A percentile compares a stretch with the other conserved stretches of the same genome.
Conservation (phyloP, 2,113 vertebrate species). For the Mohoua ochrocephala region DNA sequence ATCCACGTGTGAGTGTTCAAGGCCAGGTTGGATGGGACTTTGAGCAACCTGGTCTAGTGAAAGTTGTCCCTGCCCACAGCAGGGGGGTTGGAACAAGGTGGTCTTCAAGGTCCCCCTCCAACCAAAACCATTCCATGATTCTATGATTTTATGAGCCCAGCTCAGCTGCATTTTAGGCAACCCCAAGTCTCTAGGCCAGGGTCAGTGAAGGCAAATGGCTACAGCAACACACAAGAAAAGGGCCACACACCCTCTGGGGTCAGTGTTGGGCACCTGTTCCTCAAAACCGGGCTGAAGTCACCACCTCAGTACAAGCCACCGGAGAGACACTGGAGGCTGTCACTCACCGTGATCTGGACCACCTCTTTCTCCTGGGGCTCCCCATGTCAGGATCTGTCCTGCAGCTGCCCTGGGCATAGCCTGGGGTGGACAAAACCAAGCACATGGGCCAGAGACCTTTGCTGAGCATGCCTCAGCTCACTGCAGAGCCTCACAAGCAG, state of each 20-base stretch:
- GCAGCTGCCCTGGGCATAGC: neutral
- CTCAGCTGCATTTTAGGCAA: neutral
- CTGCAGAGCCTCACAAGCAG: neutral
- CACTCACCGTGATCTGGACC: rapidly evolving
- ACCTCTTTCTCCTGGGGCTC: neutral
- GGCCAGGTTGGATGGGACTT: neutral
- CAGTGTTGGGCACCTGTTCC: neutral
- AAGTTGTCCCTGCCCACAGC: neutral
- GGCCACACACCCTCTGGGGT: rapidly evolving
- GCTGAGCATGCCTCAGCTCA: neutral
- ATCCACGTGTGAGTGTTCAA: neutral
- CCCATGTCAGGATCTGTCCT: neutral
- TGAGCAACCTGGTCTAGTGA: neutral
- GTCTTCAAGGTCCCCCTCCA: neutral
- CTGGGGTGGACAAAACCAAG: neutral
- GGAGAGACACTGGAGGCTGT: neutral
- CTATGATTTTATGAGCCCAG: neutral
- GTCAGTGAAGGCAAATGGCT: rapidly evolving
- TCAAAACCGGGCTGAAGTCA: neutral
- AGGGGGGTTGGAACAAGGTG: rapidly evolving
- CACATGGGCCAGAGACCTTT: neutral
- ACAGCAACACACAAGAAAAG: neutral
- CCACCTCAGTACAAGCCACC: neutral
- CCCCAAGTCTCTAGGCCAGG: too few species aligned
- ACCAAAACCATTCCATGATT: neutral